These are phyloP conservation scores for Patagioenas fasciata DNA, from an alignment of 2,113 vertebrate genomes.

Conservation along the genomic window DNA sequence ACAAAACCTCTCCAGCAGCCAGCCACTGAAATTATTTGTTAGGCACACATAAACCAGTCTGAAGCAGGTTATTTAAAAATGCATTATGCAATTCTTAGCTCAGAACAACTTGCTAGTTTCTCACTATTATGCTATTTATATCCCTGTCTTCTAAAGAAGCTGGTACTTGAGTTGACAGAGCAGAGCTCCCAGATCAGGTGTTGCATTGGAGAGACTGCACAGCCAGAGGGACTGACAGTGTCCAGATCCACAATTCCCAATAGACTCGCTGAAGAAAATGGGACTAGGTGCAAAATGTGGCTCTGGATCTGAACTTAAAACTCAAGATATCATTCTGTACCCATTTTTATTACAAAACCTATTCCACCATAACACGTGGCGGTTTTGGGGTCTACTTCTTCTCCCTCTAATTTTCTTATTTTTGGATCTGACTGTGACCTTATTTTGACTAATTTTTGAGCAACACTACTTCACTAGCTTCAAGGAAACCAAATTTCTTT, in stretches of 20 bases:
- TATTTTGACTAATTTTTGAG: neutral
- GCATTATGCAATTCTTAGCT: neutral
- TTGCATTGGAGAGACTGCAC: neutral
- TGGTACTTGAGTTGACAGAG: accelerated
- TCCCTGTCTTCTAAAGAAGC: neutral
- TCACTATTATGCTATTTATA: neutral
- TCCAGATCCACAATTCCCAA: neutral
- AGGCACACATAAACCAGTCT: neutral
- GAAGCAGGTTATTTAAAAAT: neutral
- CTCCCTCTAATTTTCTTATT: neutral
- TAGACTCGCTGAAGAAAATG: neutral
- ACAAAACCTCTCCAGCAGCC: neutral
- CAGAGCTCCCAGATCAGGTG: neutral
- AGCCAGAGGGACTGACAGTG: neutral
- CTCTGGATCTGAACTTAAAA: neutral
- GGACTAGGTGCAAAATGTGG: neutral
- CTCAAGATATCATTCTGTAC: neutral
- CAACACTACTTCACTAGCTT: neutral
- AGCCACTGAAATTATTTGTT: neutral
- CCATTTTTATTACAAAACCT: neutral
- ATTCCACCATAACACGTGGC: accelerated
- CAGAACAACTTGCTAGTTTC: neutral
- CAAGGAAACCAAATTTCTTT: neutral
- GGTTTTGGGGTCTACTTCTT: neutral
- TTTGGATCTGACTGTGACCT: neutral